These are phyloP conservation scores for Aphelenchoides fujianensis DNA, from an alignment of 1,140 invertebrate genomes.

Conservation along the genomic window DNA sequence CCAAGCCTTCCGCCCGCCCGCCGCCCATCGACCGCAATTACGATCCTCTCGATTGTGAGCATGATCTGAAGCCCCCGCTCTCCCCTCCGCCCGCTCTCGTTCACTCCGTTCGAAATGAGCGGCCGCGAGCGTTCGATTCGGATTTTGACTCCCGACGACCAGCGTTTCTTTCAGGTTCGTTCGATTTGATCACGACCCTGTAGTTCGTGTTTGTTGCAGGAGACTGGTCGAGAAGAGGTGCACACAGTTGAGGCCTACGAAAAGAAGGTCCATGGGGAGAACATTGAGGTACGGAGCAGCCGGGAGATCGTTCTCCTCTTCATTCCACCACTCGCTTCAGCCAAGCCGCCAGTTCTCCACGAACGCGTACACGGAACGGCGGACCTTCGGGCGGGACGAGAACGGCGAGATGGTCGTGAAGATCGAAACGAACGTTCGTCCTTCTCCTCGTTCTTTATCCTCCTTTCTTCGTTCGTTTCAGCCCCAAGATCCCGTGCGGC, in stretches of 20 bases:
- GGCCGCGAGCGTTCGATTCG: neutral
- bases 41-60: neutral
- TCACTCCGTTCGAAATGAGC: neutral
- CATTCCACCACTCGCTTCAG: conserved; percentile 12
- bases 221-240: conserved; percentile 37
- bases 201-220: conserved; percentile 20
- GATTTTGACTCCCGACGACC: conserved; percentile 11
- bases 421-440: conserved; percentile 32
- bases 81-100: too few relatives aligned
- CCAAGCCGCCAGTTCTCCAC: conserved; percentile 31
- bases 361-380: conserved; percentile 34
- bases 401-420: conserved; percentile 40
- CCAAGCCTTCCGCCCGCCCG: neutral
- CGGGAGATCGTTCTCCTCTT: neutral
- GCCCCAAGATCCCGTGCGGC: conserved; percentile 32
- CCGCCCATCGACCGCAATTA: neutral
- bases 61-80: neutral
- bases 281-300: conserved; percentile 8
- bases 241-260: conserved; percentile 39
- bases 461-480: neutral
- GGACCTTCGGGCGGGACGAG: conserved; percentile 38
- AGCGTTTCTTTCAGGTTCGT: neutral
- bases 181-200: neutral
- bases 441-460: conserved; percentile 28
- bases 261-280: conserved; percentile 32